Conservation (phyloP, 2,888 invertebrate species). For the Tortricodes alternella region DNA sequence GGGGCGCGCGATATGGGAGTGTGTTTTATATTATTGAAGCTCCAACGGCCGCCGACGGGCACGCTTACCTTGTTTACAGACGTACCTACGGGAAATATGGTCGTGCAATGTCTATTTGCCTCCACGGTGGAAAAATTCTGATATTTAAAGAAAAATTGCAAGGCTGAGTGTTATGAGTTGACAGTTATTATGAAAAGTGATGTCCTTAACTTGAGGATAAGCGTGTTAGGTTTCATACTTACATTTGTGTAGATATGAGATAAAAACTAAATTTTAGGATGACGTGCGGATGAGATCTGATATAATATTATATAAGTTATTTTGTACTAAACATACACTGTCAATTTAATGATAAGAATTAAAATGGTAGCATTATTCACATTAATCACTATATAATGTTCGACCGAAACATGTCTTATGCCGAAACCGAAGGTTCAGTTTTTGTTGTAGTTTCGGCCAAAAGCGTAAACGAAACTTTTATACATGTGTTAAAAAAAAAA, state of each 20-base stretch:
- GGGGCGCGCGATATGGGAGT: slow-evolving; percentile 52
- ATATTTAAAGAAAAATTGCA: slow-evolving; percentile 20
- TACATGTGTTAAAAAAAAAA: too few species aligned
- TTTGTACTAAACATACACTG: too few species aligned
- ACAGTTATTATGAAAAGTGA: not conserved
- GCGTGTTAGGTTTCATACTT: not conserved
- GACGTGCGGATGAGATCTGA: too few species aligned
- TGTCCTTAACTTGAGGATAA: not conserved
- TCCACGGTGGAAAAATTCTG: slow-evolving; percentile 11
- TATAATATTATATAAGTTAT: too few species aligned
- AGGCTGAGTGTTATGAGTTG: not conserved
- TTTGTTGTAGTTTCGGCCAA: too few species aligned
- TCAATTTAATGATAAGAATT: too few species aligned
- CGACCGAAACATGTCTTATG: too few species aligned
- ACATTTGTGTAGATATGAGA: not conserved
- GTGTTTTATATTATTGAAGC: slow-evolving; percentile 80
- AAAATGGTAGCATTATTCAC: too few species aligned
- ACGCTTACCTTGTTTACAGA: slow-evolving; percentile 71
- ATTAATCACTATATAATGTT: too few species aligned
- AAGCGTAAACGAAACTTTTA: too few species aligned
- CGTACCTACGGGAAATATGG: slow-evolving; percentile 47
- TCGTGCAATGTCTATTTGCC: slow-evolving; percentile 29
- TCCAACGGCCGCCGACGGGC: slow-evolving; percentile 50
- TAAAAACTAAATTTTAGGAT: not conserved
- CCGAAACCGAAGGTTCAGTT: too few species aligned